Evolutionary conservation across 1,140 invertebrate species (phyloP).

Genomic region (Calosoma granatense): DNA sequence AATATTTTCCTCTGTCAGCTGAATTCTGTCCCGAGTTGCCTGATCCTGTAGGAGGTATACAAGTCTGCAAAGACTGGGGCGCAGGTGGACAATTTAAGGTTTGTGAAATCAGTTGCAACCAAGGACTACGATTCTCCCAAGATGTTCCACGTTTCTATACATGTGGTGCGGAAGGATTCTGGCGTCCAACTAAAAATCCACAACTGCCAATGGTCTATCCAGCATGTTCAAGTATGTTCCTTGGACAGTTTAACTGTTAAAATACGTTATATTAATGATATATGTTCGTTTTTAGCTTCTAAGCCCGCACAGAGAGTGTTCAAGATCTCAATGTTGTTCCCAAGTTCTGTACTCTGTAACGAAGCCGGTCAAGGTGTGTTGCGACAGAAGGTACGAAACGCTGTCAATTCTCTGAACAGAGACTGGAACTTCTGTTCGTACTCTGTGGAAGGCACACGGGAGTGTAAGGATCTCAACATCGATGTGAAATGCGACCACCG

Average conservation of each 20-base stretch:
- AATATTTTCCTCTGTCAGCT: constrained; percentile 52
- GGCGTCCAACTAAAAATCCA: constrained; percentile 78
- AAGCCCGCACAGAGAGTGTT: constrained; percentile 84
- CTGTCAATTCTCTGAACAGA: constrained; percentile 79
- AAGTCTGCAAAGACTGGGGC: constrained; percentile 92
- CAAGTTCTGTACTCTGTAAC: constrained; percentile 85
- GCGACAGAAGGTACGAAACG: constrained; percentile 74
- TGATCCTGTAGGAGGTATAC: constrained; percentile 81
- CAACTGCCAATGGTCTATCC: constrained; percentile 74
- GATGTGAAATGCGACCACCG: constrained; percentile 82
- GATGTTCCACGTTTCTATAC: constrained; percentile 90
- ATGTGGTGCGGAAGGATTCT: constrained; percentile 92
- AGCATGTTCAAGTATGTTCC: constrained; percentile 82
- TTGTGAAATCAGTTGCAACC: constrained; percentile 80
- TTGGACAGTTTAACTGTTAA: constrained; percentile 29
- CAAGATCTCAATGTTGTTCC: constrained; percentile 87
- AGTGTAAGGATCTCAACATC: constrained; percentile 81
- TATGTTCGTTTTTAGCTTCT: constrained; percentile 44
- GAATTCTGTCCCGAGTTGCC: constrained; percentile 81
- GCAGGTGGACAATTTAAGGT: constrained; percentile 90
- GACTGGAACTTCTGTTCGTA: constrained; percentile 92
- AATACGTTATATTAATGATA: constrained; percentile 15
- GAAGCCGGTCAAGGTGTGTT: constrained; percentile 87
- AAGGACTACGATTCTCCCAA: constrained; percentile 80
- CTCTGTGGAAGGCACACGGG: constrained; percentile 66